These are phyloP conservation scores for Hassar affinis DNA, from an alignment of 2,113 vertebrate species.

Conservation along the genomic window DNA sequence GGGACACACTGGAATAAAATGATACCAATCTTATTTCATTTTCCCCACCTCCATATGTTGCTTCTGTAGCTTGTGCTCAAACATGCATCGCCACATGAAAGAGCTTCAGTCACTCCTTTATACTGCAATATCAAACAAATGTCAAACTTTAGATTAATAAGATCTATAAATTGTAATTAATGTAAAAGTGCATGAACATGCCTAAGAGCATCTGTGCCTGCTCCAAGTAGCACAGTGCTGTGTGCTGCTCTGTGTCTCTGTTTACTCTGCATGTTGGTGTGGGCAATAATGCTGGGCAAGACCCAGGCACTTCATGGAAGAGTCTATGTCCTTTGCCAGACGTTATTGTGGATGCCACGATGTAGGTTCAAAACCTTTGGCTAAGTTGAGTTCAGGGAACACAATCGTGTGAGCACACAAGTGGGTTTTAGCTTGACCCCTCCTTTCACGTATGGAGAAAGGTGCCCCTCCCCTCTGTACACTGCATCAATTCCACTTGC, in stretches of 20 bases:
- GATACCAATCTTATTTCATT: neutral
- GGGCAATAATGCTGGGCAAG: conserved; percentile 21
- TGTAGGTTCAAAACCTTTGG: conserved; percentile 56
- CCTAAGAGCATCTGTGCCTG: neutral
- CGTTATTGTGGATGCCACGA: conserved; percentile 53
- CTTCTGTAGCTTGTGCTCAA: conserved; percentile 8
- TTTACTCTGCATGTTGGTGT: conserved; percentile 26
- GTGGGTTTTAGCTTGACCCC: conserved; percentile 59
- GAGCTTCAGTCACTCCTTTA: neutral
- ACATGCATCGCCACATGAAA: neutral
- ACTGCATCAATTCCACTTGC: conserved; percentile 57
- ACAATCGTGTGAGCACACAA: conserved; percentile 61
- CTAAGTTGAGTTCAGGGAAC: conserved; percentile 55
- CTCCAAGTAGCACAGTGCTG: neutral
- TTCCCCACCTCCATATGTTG: conserved; percentile 4
- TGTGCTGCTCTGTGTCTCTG: neutral
- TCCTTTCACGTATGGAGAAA: conserved; percentile 59
- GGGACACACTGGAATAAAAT: neutral
- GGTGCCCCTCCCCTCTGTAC: conserved; percentile 57
- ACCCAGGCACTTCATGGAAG: conserved; percentile 24
- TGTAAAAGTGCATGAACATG: conserved; percentile 7
- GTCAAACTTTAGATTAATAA: conserved; percentile 1
- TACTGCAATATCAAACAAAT: conserved; percentile 13
- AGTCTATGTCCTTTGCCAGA: conserved; percentile 27
- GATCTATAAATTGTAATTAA: conserved; percentile 2